These are phyloP conservation scores for Drosophila trapezifrons DNA, from an alignment of 1,140 invertebrate genomes.

Conservation along the genomic window DNA sequence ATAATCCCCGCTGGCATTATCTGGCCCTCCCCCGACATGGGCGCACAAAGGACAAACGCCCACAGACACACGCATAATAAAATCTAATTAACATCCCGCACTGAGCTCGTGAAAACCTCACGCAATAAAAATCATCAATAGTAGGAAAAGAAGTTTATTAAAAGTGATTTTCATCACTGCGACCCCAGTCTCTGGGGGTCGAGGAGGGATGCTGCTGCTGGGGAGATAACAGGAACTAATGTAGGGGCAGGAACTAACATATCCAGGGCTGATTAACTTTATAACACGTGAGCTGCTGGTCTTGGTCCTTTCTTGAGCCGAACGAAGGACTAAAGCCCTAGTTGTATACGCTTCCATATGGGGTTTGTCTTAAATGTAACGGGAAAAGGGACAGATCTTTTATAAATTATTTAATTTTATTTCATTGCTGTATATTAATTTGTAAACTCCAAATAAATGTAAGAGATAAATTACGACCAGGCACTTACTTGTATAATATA, in stretches of 20 bases:
- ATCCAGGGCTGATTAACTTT: constrained; percentile 64
- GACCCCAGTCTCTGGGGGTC: constrained; percentile 16
- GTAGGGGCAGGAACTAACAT: constrained; percentile 23
- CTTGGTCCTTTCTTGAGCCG: background rate
- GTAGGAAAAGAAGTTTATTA: constrained; percentile 76
- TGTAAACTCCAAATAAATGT: no score
- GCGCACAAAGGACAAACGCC: constrained; percentile 53
- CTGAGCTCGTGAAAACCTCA: constrained; percentile 59
- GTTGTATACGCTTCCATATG: background rate
- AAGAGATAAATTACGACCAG: no score
- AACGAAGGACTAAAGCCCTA: no score
- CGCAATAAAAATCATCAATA: constrained; percentile 80
- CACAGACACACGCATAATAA: constrained; percentile 62
- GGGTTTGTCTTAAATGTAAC: no score
- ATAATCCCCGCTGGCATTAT: constrained; percentile 76
- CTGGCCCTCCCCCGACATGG: constrained; percentile 25
- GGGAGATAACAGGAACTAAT: constrained; percentile 36
- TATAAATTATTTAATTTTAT: no score
- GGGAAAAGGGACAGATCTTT: no score
- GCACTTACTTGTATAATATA: no score
- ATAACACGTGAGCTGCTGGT: constrained; percentile 29
- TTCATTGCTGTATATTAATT: no score
- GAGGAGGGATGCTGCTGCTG: constrained; percentile 23
- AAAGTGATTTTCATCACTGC: constrained; percentile 75
- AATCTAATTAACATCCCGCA: constrained; percentile 79